Base-by-base conservation (phyloP, 2,888 invertebrate genomes). In the Lutraria lutraria region DNA sequence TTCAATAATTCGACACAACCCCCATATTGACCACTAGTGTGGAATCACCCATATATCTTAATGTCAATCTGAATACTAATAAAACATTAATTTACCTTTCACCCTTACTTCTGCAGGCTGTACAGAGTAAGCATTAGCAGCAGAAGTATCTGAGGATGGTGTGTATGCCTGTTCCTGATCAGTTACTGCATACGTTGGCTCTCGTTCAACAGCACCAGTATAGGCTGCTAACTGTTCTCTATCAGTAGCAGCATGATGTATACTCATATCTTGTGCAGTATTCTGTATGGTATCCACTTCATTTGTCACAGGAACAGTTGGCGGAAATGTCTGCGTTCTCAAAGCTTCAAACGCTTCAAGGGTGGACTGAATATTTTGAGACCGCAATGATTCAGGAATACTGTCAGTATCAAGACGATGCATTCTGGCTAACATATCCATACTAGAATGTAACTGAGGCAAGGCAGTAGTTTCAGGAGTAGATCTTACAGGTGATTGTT, bases 301-400 rank as follows among this genome's bases (percentile, higher is more conserved):
- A 88, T 86, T 89, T 16, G 72, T 82, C 29, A 90, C 84, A 53
- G 89, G 81, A 34, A 80, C 88, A 81, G 85, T 87, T 21, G 92
- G 90, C n/a, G 92, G 92, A 87, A 92, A 92, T 21, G 92, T 92
- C 88, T 92, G 92, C 60, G 92, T 92, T 83, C 92, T 81, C 81
- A 92, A 87, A 83, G 92, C 92, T 81, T 92, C 92, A 54, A 92
- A 92, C 15, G 92, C 92, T 63, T 92, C 92, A 3, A 92, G 79
- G 13, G 92, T 92, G 43, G 92, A 92, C 60, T 89, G 89, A 54
- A 92, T 92, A 76, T 92, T 92, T 86, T 92, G 92, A 83, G 92
- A 92, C 31, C 92, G 81, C 79, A 92, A 86, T 81, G 92, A 92
- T 84, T 92, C 92, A 3, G 92, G 92, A 34, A 92, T 92, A 83